phyloP scores from a whole-genome alignment of 1,140 invertebrate genomes.

The Dreissena rostriformis region DNA sequence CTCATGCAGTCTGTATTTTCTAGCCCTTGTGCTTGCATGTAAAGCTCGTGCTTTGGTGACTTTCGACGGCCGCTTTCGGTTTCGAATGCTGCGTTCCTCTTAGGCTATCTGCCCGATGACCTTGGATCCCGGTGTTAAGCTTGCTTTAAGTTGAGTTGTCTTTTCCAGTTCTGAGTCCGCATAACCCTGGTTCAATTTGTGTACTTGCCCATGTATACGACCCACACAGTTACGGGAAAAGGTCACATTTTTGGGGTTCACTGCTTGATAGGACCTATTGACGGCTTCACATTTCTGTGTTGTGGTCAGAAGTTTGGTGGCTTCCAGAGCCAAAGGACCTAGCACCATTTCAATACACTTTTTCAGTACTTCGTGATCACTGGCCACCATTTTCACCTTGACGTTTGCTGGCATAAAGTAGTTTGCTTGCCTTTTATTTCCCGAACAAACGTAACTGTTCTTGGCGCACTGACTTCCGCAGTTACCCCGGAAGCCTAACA shows the following conservation, averaged over 20 bases:
- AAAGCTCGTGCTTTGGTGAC: background rate
- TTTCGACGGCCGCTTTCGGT: background rate
- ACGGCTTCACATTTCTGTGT: constrained; percentile 39
- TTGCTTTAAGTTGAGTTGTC: background rate
- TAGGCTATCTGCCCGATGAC: background rate
- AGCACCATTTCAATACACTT: constrained; percentile 21
- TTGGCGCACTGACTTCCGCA: background rate
- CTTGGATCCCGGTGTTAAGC: background rate
- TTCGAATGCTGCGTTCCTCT: background rate
- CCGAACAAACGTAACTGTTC: background rate
- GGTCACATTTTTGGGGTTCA: constrained; percentile 20
- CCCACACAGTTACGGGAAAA: constrained; percentile 19
- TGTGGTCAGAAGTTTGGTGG: constrained; percentile 5
- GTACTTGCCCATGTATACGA: constrained; percentile 18
- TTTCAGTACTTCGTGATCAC: constrained; percentile 14
- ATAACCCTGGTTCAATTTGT: constrained; percentile 4
- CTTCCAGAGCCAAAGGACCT: constrained; percentile 12
- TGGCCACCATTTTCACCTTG: constrained; percentile 12
- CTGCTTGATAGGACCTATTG: constrained; percentile 12
- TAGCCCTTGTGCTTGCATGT: background rate
- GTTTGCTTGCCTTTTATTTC: background rate
- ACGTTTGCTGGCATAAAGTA: background rate
- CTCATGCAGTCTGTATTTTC: background rate
- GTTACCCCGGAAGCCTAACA: background rate
- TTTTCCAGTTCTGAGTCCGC: background rate